phyloP scores from a whole-genome alignment of 1,140 invertebrate genomes.

The Eulimnadia texana region DNA sequence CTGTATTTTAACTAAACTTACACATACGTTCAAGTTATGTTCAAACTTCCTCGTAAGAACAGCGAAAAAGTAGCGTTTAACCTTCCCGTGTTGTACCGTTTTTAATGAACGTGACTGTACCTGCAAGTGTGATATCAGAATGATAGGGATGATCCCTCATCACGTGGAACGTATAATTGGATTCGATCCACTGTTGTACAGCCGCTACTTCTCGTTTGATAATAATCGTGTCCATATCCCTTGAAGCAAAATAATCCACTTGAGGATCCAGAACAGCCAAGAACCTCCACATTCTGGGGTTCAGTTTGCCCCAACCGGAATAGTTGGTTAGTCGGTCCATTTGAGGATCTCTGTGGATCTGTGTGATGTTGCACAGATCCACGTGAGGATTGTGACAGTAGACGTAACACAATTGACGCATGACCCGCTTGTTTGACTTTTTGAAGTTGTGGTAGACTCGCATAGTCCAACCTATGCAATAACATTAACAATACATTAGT shows the following conservation, averaged over 20 bases:
- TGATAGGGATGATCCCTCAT: constrained; percentile 22
- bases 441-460: too few species aligned
- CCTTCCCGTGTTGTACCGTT: background rate
- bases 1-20: too few species aligned
- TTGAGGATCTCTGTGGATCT: too few species aligned
- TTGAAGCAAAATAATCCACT: constrained; percentile 17
- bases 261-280: constrained; percentile 16
- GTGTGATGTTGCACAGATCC: too few species aligned
- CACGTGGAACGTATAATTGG: constrained; percentile 18
- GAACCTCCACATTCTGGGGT: constrained; percentile 18
- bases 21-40: too few species aligned
- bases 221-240: constrained; percentile 19
- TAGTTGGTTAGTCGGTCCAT: too few species aligned
- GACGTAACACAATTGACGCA: too few species aligned
- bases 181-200: constrained; percentile 20
- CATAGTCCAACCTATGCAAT: too few species aligned
- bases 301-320: too few species aligned
- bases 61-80: background rate
- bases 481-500: too few species aligned
- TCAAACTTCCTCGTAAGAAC: background rate
- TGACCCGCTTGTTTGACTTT: too few species aligned
- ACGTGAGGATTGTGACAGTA: too few species aligned
- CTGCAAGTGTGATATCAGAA: background rate
- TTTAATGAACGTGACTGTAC: background rate
- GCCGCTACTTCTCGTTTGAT: constrained; percentile 16